Percentiles rank a stretch among this genome's conserved stretches.
phyloP scores from a whole-genome alignment of 2,797 vertebrate species.

The Propithecus deckenii region DNA sequence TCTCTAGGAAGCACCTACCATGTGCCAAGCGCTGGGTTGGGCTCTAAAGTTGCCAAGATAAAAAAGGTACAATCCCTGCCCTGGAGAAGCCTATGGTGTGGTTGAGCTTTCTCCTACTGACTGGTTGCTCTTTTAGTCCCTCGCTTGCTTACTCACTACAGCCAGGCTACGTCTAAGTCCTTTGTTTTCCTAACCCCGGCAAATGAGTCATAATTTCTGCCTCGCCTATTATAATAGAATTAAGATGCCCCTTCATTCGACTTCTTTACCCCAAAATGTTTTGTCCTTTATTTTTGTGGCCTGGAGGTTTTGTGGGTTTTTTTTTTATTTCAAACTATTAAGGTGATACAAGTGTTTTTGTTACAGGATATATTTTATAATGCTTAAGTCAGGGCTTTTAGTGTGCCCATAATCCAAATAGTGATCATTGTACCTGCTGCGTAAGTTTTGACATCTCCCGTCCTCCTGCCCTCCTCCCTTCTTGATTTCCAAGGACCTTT shows the following conservation, averaged over 20 bases:
- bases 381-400: background rate
- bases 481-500: background rate
- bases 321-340: background rate
- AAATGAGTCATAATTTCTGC: background rate
- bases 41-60: background rate
- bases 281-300: background rate
- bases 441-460: background rate
- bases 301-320: background rate
- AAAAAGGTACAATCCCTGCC: background rate
- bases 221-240: background rate
- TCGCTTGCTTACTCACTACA: background rate
- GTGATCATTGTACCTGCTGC: background rate
- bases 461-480: background rate
- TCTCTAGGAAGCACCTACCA: background rate
- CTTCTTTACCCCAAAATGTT: background rate
- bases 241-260: background rate
- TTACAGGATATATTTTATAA: background rate
- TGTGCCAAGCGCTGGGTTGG: background rate
- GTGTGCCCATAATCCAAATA: background rate
- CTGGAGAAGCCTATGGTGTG: background rate
- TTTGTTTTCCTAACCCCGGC: background rate
- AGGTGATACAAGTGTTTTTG: background rate
- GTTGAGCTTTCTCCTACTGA: background rate
- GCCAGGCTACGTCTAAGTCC: background rate
- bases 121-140: background rate